phyloP scores from a whole-genome alignment of 2,888 invertebrate species.

The Diloba caeruleocephala region DNA sequence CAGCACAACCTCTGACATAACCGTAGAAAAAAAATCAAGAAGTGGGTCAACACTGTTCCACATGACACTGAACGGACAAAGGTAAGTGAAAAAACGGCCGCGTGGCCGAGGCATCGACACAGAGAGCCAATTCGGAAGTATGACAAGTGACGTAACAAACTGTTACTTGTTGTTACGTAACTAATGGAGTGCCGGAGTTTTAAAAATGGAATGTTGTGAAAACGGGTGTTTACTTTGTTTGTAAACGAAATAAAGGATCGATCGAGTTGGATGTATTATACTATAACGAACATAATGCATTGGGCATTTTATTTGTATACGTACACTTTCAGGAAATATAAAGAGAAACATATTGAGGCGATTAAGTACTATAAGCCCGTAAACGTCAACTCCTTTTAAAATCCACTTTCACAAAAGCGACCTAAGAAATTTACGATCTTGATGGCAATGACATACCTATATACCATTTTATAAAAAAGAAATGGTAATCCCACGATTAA shows the following conservation, averaged over 20 bases:
- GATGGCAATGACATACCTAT: too few species aligned
- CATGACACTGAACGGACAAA: constrained; percentile 31
- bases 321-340: too few species aligned
- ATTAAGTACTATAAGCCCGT: too few species aligned
- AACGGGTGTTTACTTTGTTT: constrained; percentile 14
- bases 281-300: too few species aligned
- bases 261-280: too few species aligned
- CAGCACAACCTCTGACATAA: constrained; percentile 29
- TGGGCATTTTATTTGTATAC: too few species aligned
- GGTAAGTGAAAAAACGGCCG: constrained; percentile 51
- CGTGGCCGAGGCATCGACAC: constrained; percentile 39
- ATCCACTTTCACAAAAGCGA: too few species aligned
- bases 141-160: constrained; percentile 46
- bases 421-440: too few species aligned
- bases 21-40: constrained; percentile 22
- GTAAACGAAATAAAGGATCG: background rate
- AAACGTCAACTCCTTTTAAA: too few species aligned
- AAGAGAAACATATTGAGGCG: too few species aligned
- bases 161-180: constrained; percentile 39
- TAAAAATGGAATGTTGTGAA: constrained; percentile 36
- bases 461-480: too few species aligned
- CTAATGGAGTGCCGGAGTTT: constrained; percentile 47
- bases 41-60: constrained; percentile 37
- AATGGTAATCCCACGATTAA: too few species aligned
- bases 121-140: constrained; percentile 53